Evolutionary conservation across 2,888 invertebrate genomes (phyloP).

Genomic region (Allacma fusca): DNA sequence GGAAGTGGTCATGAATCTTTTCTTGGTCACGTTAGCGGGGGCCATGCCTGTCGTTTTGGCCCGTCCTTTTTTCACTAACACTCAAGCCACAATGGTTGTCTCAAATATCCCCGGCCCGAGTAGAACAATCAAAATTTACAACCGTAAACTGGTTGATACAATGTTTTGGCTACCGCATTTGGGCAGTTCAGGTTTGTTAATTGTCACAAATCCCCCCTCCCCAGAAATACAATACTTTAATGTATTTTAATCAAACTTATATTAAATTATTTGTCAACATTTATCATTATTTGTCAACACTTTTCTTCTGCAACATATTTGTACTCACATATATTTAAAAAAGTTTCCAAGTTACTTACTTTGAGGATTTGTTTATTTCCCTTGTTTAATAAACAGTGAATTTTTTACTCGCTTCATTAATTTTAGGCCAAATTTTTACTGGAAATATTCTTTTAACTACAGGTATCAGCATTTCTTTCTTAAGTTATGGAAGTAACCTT

Average conservation of each 20-base stretch:
- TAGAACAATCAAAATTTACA: conserved; percentile 52
- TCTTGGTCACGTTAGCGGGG: conserved; percentile 52
- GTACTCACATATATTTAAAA: too few relatives aligned
- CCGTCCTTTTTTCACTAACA: conserved; percentile 53
- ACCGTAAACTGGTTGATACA: conserved; percentile 50
- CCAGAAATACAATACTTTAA: too few relatives aligned
- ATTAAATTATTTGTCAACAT: too few relatives aligned
- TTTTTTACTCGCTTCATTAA: too few relatives aligned
- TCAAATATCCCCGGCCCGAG: conserved; percentile 57
- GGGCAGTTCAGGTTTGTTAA: conserved; percentile 50
- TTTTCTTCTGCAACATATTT: too few relatives aligned
- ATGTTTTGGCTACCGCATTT: conserved; percentile 60
- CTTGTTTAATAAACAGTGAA: too few relatives aligned
- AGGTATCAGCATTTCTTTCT: conserved; percentile 56
- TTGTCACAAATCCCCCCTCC: background rate
- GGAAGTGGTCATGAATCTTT: conserved; percentile 55
- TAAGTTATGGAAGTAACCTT: conserved; percentile 54
- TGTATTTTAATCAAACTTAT: too few relatives aligned
- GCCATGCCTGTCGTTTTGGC: conserved; percentile 52
- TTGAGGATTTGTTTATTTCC: too few relatives aligned
- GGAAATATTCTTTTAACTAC: conserved; percentile 25
- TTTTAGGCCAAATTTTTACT: too few relatives aligned
- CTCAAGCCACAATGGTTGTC: conserved; percentile 55
- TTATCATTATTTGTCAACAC: too few relatives aligned
- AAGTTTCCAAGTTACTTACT: too few relatives aligned